phyloP scores from a whole-genome alignment of 1,140 invertebrate species.

The Adelges cooleyi region DNA sequence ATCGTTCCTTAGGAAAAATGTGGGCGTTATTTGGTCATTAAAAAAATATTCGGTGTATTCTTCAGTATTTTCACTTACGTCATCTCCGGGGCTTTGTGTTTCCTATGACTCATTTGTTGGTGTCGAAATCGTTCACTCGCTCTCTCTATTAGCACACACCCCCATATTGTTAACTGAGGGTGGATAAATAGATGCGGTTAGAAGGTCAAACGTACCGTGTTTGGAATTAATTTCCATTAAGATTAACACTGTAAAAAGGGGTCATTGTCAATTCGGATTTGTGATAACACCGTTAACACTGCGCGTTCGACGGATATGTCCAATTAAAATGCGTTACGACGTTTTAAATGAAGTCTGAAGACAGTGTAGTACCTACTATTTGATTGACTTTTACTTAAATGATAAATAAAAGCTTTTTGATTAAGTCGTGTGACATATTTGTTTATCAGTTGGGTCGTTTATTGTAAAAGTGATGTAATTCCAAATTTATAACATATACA shows the following conservation, averaged over 20 bases:
- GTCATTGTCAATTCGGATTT: not conserved
- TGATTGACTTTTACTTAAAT: no score
- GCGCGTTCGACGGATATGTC: not conserved
- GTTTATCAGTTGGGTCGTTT: no score
- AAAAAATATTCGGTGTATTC: no score
- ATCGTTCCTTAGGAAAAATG: no score
- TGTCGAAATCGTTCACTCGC: not conserved
- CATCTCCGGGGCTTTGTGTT: not conserved
- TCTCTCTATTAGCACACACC: conserved; percentile 19
- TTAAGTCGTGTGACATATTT: no score
- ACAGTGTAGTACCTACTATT: no score
- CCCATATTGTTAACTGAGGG: not conserved
- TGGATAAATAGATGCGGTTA: conserved; percentile 12
- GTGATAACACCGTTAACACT: not conserved
- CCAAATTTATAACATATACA: no score
- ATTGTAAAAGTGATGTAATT: no score
- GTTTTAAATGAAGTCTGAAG: no score
- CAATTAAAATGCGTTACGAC: not conserved
- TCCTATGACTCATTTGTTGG: conserved; percentile 16
- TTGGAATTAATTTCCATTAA: not conserved
- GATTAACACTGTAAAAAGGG: not conserved
- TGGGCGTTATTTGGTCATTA: no score
- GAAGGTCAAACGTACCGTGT: conserved; percentile 2
- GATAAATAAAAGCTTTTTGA: no score
- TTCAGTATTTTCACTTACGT: no score